A percentile compares a stretch with the other conserved stretches of the same genome.
phyloP scores from a whole-genome alignment of 2,797 vertebrate genomes.

The Sebastes reedi region DNA sequence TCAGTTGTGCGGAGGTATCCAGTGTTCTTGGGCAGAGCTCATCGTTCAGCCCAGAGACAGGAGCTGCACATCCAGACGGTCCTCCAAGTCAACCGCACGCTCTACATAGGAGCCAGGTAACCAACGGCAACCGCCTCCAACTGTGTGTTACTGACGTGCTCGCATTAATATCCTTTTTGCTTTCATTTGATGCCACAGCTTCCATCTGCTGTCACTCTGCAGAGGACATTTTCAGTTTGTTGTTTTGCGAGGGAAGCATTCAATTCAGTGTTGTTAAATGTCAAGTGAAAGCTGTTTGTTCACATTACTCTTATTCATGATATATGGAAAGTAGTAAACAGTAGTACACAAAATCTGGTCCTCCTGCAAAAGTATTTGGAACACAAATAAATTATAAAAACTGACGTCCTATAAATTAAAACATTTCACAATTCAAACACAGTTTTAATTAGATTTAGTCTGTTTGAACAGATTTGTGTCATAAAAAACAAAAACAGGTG shows the following conservation, averaged over 20 bases:
- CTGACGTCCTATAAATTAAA: not conserved
- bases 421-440: not conserved
- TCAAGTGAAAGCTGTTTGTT: conserved; percentile 55
- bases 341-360: not conserved
- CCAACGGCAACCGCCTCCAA: conserved; percentile 72
- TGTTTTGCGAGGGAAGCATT: conserved; percentile 16
- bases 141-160: conserved; percentile 57
- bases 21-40: conserved; percentile 91
- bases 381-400: not conserved
- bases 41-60: conserved; percentile 78
- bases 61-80: conserved; percentile 93
- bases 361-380: not conserved
- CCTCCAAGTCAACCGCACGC: conserved; percentile 93
- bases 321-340: conserved; percentile 18
- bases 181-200: conserved; percentile 62
- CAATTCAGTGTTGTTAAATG: conserved; percentile 51
- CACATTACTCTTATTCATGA: not conserved
- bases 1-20: conserved; percentile 91
- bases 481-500: conserved; percentile 19
- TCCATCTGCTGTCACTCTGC: conserved; percentile 68
- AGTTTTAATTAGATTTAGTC: not conserved
- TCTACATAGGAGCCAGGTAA: conserved; percentile 97
- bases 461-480: conserved; percentile 23
- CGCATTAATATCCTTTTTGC: conserved; percentile 63
- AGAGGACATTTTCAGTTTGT: conserved; percentile 50